Evolutionary conservation across 1,140 invertebrate species (phyloP).

Genomic region (Drosophila jambulina): DNA sequence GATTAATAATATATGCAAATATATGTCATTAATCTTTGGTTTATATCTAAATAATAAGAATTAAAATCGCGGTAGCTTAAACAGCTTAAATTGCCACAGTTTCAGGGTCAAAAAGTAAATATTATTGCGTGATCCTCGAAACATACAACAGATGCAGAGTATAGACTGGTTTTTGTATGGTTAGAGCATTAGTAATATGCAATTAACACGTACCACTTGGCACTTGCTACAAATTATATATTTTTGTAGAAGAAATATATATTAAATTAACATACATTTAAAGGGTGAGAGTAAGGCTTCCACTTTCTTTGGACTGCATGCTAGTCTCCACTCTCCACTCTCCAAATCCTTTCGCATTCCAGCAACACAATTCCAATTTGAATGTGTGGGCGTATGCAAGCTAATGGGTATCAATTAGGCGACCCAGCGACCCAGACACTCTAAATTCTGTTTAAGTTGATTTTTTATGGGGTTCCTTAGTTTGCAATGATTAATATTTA

Average conservation of each 20-base stretch:
- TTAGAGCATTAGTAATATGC: not conserved
- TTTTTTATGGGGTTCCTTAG: conserved; percentile 65
- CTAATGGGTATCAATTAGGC: conserved; percentile 24
- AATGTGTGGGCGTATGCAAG: not conserved
- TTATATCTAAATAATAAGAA: not conserved
- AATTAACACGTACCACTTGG: conserved; percentile 9
- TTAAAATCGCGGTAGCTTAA: not conserved
- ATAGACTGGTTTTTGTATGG: not conserved
- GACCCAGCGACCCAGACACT: conserved; percentile 10
- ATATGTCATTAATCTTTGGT: not conserved
- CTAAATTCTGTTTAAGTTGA: conserved; percentile 38
- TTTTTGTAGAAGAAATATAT: not conserved
- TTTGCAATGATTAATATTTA: conserved; percentile 72
- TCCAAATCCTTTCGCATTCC: not conserved
- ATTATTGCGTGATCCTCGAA: not conserved
- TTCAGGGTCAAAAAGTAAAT: not conserved
- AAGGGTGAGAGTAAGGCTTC: not conserved
- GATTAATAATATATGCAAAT: not conserved
- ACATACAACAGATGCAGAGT: not conserved
- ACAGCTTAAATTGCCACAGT: not conserved
- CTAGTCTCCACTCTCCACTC: not conserved
- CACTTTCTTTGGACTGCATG: no score
- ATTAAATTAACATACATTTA: conserved; percentile 6
- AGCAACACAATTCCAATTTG: not conserved
- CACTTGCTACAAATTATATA: not conserved